phyloP scores from a whole-genome alignment of 2,797 vertebrate genomes.

The Spheniscus humboldti region DNA sequence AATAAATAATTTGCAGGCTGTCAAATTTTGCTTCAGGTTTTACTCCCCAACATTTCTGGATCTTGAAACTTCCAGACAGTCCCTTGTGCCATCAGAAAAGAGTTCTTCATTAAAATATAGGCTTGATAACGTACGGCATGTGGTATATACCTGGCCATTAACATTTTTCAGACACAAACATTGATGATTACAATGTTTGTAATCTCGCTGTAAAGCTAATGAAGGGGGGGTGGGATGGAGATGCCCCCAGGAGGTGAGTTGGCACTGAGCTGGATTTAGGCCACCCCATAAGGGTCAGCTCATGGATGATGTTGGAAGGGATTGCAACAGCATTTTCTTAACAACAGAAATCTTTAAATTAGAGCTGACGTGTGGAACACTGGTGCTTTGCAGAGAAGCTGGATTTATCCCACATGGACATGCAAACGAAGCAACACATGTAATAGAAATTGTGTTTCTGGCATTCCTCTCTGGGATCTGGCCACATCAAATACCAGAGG shows the following conservation, averaged over 20 bases:
- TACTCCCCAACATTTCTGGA: not conserved
- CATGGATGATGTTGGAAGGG: not conserved
- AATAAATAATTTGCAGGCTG: not conserved
- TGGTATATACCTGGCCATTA: not conserved
- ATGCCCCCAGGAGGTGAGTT: not conserved
- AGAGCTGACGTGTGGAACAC: not conserved
- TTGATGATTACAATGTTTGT: not conserved
- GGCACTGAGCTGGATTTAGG: not conserved
- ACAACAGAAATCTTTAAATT: not conserved
- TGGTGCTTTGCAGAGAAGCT: not conserved
- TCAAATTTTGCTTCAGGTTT: not conserved
- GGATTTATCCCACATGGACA: not conserved
- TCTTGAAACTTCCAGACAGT: not conserved
- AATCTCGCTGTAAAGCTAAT: not conserved
- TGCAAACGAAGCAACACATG: rapidly evolving
- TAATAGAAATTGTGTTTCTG: not conserved
- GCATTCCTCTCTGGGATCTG: not conserved
- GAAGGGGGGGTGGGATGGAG: not conserved
- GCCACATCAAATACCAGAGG: not conserved
- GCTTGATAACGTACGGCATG: not conserved
- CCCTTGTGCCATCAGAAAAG: not conserved
- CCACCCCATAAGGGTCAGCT: not conserved
- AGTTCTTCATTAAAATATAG: not conserved
- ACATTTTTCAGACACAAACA: not conserved
- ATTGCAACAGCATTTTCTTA: not conserved